Percentiles rank a stretch among this genome's conserved stretches.
phyloP scores from a whole-genome alignment of 2,888 invertebrate species.

The Scaptomyza flava region DNA sequence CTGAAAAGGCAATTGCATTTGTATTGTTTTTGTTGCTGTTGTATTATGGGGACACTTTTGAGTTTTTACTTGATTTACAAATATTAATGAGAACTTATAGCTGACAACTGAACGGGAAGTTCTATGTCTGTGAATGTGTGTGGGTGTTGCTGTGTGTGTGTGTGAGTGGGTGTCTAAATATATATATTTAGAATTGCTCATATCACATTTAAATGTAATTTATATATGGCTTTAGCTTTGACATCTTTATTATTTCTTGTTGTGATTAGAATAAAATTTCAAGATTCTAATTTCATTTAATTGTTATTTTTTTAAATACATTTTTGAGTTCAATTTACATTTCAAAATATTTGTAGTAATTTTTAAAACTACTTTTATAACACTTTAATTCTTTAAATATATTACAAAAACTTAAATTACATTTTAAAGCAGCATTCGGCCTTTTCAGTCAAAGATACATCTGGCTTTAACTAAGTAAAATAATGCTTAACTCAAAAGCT shows the following conservation, averaged over 20 bases:
- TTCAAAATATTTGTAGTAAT: no score
- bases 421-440: no score
- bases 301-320: no score
- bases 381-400: no score
- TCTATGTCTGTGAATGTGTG: background rate
- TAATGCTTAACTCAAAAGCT: background rate
- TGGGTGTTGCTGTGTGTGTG: no score
- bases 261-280: no score
- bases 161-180: background rate
- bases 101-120: constrained; percentile 31
- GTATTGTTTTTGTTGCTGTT: constrained; percentile 58
- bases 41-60: constrained; percentile 65
- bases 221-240: no score
- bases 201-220: background rate
- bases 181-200: background rate
- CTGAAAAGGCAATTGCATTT: constrained; percentile 10
- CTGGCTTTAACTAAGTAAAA: background rate
- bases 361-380: no score
- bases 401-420: no score
- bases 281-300: no score
- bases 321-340: no score
- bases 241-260: no score
- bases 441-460: background rate
- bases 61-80: constrained; percentile 77
- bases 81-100: constrained; percentile 73